Base-by-base conservation (phyloP, 2,888 invertebrate genomes). In the Neocrepidodera transversa region DNA sequence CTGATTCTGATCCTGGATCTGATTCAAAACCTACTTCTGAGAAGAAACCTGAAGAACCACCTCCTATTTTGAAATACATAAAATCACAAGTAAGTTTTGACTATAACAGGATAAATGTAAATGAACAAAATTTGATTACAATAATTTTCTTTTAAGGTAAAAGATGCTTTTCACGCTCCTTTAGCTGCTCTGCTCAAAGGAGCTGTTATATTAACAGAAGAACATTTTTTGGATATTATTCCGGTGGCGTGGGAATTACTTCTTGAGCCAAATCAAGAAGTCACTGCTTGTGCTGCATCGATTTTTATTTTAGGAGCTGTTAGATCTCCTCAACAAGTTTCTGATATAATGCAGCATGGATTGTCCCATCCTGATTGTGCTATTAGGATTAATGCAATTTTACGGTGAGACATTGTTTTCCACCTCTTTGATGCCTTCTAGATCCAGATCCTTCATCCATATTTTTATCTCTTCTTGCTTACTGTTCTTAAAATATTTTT, bases 181-280 rank as follows among this genome's bases (percentile, higher is more conserved):
- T 81, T 97, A 43, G 91, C 94, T 0, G 87, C 90, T 0, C 80
- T 97, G 52, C 85, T 95, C 6, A 97, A 97, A 81, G 93, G 95
- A 0, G 94, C 95, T 0, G 92, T 93, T 0, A 90, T 95, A 2
- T 84, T 98, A 77, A 84, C 87, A 1, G 95, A 95, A 73, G 95
- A 95, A 42, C 83, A 93, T 70, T 94, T 95, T 71, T 83, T 89
- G 1, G 94, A 95, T 69, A 88, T 95, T 30, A 86, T 97, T 60
- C 92, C 94, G 0, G 91, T 95, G 0, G 93, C 96, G 0, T 99
- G 99, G 99, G 94, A 97, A 74, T 83, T 99, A 13, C 82, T 99
- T 3, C 79, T 98, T 36, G 97, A 99, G 75, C 86, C 89, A n/a
- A 97, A 97, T 75, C 86, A 92, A 67, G 93, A 93, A 77, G 89